Conservation (phyloP, 1,140 invertebrate species). For the Drosophila kikkawai region DNA sequence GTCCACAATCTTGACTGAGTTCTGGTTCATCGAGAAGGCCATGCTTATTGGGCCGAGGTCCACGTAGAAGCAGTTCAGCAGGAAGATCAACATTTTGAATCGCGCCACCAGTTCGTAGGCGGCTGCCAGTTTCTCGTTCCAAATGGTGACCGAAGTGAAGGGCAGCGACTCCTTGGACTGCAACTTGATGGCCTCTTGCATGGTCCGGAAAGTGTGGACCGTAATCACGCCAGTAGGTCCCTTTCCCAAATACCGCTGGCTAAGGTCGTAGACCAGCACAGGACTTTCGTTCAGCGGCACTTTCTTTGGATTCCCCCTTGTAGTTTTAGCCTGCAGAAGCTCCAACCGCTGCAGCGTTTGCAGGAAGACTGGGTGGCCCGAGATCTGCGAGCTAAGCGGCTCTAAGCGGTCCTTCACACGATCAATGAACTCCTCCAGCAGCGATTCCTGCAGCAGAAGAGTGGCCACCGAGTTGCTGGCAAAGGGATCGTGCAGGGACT, state of each 20-base stretch:
- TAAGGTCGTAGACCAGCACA: constrained; percentile 63
- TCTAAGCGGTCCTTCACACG: constrained; percentile 38
- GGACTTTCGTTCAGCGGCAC: constrained; percentile 42
- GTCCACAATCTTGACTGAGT: constrained; percentile 35
- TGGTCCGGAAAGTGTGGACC: constrained; percentile 75
- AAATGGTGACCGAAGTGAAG: constrained; percentile 62
- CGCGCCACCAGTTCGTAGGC: constrained; percentile 69
- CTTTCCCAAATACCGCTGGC: constrained; percentile 58
- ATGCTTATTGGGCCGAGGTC: constrained; percentile 37
- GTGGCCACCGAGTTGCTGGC: constrained; percentile 51
- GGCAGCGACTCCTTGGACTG: constrained; percentile 53
- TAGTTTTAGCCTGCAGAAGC: constrained; percentile 59
- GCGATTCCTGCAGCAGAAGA: constrained; percentile 67
- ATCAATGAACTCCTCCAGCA: constrained; percentile 42
- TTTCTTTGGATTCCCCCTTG: constrained; percentile 45
- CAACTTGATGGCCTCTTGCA: constrained; percentile 66
- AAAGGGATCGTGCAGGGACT: constrained; percentile 67
- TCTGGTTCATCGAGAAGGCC: constrained; percentile 4
- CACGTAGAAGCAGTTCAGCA: constrained; percentile 70
- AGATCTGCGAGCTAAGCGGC: constrained; percentile 19
- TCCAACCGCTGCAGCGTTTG: constrained; percentile 32
- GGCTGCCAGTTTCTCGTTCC: constrained; percentile 71
- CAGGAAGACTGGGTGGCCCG: constrained; percentile 51
- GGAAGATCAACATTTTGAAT: constrained; percentile 32
- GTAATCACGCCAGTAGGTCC: constrained; percentile 68